phyloP scores from a whole-genome alignment of 2,113 vertebrate genomes.

The Anser cygnoides region DNA sequence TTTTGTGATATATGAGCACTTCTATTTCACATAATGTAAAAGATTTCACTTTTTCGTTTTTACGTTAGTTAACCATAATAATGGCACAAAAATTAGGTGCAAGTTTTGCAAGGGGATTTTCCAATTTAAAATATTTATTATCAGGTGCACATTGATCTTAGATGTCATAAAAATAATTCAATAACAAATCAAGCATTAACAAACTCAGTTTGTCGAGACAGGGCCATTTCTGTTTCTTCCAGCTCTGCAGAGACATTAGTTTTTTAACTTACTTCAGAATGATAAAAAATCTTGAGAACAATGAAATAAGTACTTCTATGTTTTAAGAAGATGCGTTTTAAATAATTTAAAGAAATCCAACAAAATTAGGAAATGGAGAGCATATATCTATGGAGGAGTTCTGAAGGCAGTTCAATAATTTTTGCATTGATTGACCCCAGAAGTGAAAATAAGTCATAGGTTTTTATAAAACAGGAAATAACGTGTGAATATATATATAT shows the following conservation, averaged over 20 bases:
- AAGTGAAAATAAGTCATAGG: background rate
- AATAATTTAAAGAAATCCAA: background rate
- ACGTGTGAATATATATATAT: too few relatives aligned
- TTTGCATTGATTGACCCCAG: background rate
- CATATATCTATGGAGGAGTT: background rate
- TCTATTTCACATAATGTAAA: background rate
- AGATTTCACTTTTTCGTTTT: background rate
- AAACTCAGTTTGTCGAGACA: background rate
- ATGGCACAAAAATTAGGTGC: background rate
- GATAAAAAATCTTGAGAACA: background rate
- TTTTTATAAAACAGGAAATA: background rate
- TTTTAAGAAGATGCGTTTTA: background rate
- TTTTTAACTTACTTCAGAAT: background rate
- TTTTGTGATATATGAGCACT: background rate
- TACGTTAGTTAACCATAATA: background rate
- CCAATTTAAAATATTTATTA: background rate
- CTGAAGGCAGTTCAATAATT: background rate
- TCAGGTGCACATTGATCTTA: background rate
- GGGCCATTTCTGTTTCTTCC: background rate
- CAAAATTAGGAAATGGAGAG: background rate
- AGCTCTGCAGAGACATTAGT: background rate
- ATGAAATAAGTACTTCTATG: accelerated
- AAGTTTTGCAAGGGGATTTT: background rate
- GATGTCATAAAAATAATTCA: background rate
- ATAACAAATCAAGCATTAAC: background rate